Base-by-base conservation (phyloP, 1,140 invertebrate genomes). In the Drosophila serrata region DNA sequence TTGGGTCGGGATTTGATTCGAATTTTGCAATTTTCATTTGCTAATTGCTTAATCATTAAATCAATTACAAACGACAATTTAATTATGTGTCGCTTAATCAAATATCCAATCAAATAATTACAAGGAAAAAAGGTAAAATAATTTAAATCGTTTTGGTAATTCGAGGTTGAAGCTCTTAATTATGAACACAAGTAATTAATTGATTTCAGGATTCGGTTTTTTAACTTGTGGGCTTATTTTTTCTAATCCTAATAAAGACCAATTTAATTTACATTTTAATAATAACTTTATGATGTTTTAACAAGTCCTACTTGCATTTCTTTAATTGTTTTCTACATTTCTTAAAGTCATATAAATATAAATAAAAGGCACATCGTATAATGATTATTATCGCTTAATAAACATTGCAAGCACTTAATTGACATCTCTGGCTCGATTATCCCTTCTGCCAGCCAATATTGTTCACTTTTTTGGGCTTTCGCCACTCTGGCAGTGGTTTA, bases 41-140 rank as follows among this genome's bases (percentile, higher is more conserved):
- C 73, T 77, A 77, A 77, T 76, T 75, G 61, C 55, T 59, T 43
- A 48, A 73, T 58, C 51, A 72, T 73, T 73, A 57, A 72, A 73
- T 75, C 53, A 75, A 75, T 75, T 75, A 75, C 51, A 42, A 46
- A 57, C 49, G 46, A 37, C 46, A 43, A 55, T 55, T 65, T 75
- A 75, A 75, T 75, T 75, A 75, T 58, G 60, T 51, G 60, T 35
- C 53, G 27, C 39, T 65, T 65, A 75, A 75, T 75, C 60, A 57
- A 75, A 75, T 57, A 49, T 39, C 45, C 60, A 75, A 75, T 75
- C 33, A 53, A 74, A 58, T 58, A 49, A 51, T 58, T 73, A 29
- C 22, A 31, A 55, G 5, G n/a, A 40, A 63, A 63, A 59, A 73
- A 46, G 12, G 17, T 15, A 9, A 43, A 63, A 29, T 33, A 48